Percentiles rank a stretch among this genome's conserved stretches.
Conservation (phyloP, 2,888 invertebrate species). For the Meganola albula region DNA sequence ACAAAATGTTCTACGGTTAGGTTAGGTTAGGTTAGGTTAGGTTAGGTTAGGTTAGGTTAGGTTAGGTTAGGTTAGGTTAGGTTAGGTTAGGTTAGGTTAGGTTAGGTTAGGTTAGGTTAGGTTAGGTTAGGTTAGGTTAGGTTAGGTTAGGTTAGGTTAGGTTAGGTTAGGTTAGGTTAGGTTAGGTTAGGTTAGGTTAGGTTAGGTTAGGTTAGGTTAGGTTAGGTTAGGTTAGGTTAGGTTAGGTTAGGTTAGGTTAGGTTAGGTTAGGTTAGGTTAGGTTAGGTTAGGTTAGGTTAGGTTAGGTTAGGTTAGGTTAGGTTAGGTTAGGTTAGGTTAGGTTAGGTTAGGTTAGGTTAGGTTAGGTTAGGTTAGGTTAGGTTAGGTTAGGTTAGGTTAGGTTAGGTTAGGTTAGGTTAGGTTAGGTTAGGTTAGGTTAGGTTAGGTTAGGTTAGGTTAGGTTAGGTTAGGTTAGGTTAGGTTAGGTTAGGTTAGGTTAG, state of each 20-base stretch:
- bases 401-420: slow-evolving; percentile 20
- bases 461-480: slow-evolving; percentile 12
- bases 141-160: slow-evolving; percentile 15
- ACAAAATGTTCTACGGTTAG: slow-evolving; percentile 9
- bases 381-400: slow-evolving; percentile 21
- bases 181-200: slow-evolving; percentile 19
- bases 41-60: slow-evolving; percentile 14
- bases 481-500: slow-evolving; percentile 8
- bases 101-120: slow-evolving; percentile 16
- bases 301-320: slow-evolving; percentile 23
- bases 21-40: slow-evolving; percentile 15
- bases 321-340: slow-evolving; percentile 10
- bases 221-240: slow-evolving; percentile 12
- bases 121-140: slow-evolving; percentile 16
- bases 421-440: slow-evolving; percentile 19
- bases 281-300: slow-evolving; percentile 23
- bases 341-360: slow-evolving; percentile 7
- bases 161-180: slow-evolving; percentile 20
- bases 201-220: slow-evolving; percentile 10
- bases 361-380: slow-evolving; percentile 12
- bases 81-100: slow-evolving; percentile 14
- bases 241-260: slow-evolving; percentile 14
- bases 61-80: slow-evolving; percentile 15
- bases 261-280: slow-evolving; percentile 24
- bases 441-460: slow-evolving; percentile 17